Evolutionary conservation across 2,888 invertebrate genomes (phyloP).

Genomic region (Macropis europaea): DNA sequence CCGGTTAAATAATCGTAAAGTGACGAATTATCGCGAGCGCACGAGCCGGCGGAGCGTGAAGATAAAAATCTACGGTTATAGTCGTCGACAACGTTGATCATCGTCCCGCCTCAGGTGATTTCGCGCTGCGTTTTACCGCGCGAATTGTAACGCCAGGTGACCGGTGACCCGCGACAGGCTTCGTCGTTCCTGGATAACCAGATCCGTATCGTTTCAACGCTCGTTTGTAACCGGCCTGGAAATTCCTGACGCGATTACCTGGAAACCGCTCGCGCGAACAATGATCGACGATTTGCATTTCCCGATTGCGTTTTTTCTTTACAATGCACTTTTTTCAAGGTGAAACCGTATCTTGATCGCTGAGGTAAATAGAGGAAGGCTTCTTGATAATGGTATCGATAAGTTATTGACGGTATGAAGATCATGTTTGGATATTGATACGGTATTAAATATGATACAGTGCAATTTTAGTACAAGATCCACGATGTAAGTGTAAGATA

Average conservation of each 20-base stretch:
- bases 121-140: conserved; percentile 14
- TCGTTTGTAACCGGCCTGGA: conserved; percentile 43
- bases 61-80: conserved; percentile 49
- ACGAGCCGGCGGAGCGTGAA: conserved; percentile 48
- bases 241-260: conserved; percentile 34
- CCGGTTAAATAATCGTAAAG: conserved; percentile 41
- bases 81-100: conserved; percentile 57
- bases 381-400: too few relatives aligned
- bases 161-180: conserved; percentile 56
- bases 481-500: too few relatives aligned
- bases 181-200: conserved; percentile 50
- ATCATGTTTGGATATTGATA: too few relatives aligned
- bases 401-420: too few relatives aligned
- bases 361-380: too few relatives aligned
- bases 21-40: conserved; percentile 56
- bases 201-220: conserved; percentile 51
- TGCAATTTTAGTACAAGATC: too few relatives aligned
- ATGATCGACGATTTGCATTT: conserved; percentile 36
- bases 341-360: too few relatives aligned
- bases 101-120: conserved; percentile 58
- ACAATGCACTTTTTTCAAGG: too few relatives aligned
- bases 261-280: conserved; percentile 22
- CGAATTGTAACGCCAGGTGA: conserved; percentile 37
- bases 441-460: too few relatives aligned
- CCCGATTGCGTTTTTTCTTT: too few relatives aligned